Conservation (phyloP, 2,888 invertebrate species). For the Osmoderma eremita region DNA sequence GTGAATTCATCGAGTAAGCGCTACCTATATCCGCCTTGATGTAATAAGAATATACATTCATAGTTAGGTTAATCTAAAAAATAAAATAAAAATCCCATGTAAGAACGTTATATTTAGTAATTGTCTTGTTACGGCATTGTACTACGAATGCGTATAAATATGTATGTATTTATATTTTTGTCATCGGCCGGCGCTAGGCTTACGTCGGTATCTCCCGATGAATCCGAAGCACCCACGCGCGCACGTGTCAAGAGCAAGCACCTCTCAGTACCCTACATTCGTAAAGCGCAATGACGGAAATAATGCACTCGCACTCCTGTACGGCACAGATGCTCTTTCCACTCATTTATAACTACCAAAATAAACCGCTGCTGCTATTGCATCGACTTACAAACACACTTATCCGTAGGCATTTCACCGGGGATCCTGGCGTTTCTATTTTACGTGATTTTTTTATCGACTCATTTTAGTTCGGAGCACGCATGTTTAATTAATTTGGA, state of each 20-base stretch:
- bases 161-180: conserved; percentile 14
- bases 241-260: conserved; percentile 53
- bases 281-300: conserved; percentile 55
- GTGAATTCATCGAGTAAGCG: not conserved
- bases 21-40: too few relatives aligned
- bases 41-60: too few relatives aligned
- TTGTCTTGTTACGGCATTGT: conserved; percentile 9
- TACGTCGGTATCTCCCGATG: conserved; percentile 26
- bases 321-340: conserved; percentile 40
- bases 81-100: not conserved
- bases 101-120: not conserved
- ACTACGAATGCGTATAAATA: not conserved
- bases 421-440: conserved; percentile 18
- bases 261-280: conserved; percentile 53
- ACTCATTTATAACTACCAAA: conserved; percentile 39
- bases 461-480: conserved; percentile 3
- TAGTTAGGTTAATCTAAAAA: too few relatives aligned
- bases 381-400: conserved; percentile 33
- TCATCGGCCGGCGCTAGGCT: conserved; percentile 24
- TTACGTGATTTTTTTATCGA: conserved; percentile 26
- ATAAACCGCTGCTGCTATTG: conserved; percentile 38
- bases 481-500: conserved; percentile 11
- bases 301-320: conserved; percentile 43
- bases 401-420: conserved; percentile 25
- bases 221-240: conserved; percentile 50